Base-by-base conservation (phyloP, 2,888 invertebrate species). In the Cyaniris semiargus region DNA sequence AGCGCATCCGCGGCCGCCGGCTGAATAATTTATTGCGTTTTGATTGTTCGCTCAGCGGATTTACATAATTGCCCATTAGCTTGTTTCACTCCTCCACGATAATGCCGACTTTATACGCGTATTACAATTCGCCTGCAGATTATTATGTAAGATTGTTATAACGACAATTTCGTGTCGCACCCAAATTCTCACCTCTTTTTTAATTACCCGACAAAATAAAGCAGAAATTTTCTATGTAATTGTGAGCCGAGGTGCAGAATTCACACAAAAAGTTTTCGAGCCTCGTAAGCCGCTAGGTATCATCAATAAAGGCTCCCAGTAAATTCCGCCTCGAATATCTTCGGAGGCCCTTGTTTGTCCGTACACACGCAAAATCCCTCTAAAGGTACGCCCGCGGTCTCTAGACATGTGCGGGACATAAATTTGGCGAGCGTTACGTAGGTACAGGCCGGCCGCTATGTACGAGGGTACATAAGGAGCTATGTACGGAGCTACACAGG, bases 321-420 rank as follows among this genome's bases (percentile, higher is more conserved):
- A 88, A 90, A 92, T 92, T 89, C 92, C 91, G 83, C 87, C 88
- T 90, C 89, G 84, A 91, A 92, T 93, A 92, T 91, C 91, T 91
- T 90, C 86, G 88, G 84, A 85, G 81, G 81, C 85, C 87, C 86
- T 86, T 87, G 89, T 89, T 90, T 88, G 89, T 91, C 88, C 89
- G 92, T 92, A 92, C 91, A 93, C 93, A 93, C 93, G 92, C 92
- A 92, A 93, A 93, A 92, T 92, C 93, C 93, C 92, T 92, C 92
- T 88, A 89, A 93, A 93, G 93, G 93, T 92, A 91, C 90, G 85
- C 90, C 90, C 93, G 93, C 92, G 93, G 93, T 93, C 92, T 91
- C 91, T 86, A 94, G 93, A 93, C 93, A 94, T 94, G 93, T 93
- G 92, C 93, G 92, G 92, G 91, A 93, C 93, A 94, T 93, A 94